These are phyloP conservation scores for Stichopus chloronotus DNA, from an alignment of 35 echinoderm and acorn worm genomes.

Conservation along the genomic window DNA sequence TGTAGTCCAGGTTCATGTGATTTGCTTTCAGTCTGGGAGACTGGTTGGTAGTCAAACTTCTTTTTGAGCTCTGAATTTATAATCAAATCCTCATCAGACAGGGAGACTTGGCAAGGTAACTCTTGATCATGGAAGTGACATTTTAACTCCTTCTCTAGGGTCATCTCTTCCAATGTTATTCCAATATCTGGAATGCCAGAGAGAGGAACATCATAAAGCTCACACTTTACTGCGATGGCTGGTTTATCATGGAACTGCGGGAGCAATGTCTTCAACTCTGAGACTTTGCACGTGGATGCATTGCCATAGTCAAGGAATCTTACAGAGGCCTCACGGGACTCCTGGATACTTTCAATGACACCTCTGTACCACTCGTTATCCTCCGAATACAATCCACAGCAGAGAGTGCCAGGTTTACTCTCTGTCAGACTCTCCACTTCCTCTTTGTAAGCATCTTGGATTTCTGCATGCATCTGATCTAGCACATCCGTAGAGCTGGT, in stretches of 20 bases:
- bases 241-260: conserved; percentile 32
- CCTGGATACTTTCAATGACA: conserved; percentile 26
- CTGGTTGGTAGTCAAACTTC: conserved; percentile 27
- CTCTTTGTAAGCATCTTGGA: conserved; percentile 58
- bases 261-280: conserved; percentile 18
- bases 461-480: conserved; percentile 39
- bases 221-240: conserved; percentile 35
- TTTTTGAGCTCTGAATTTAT: conserved; percentile 35
- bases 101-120: conserved; percentile 49
- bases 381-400: conserved; percentile 69
- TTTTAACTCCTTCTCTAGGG: conserved; percentile 48
- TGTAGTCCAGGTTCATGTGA: background rate
- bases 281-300: background rate
- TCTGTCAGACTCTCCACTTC: background rate
- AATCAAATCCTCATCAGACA: conserved; percentile 49
- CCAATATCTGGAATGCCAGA: conserved; percentile 27
- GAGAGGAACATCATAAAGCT: conserved; percentile 26
- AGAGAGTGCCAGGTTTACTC: conserved; percentile 22
- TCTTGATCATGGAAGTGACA: conserved; percentile 33
- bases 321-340: conserved; percentile 47
- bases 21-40: background rate
- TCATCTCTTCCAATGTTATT: conserved; percentile 28
- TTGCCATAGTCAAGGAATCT: conserved; percentile 70
- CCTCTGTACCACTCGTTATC: conserved; percentile 76
- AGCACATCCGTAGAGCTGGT: conserved; percentile 52